phyloP scores from a whole-genome alignment of 2,113 vertebrate genomes.

The Ia io region DNA sequence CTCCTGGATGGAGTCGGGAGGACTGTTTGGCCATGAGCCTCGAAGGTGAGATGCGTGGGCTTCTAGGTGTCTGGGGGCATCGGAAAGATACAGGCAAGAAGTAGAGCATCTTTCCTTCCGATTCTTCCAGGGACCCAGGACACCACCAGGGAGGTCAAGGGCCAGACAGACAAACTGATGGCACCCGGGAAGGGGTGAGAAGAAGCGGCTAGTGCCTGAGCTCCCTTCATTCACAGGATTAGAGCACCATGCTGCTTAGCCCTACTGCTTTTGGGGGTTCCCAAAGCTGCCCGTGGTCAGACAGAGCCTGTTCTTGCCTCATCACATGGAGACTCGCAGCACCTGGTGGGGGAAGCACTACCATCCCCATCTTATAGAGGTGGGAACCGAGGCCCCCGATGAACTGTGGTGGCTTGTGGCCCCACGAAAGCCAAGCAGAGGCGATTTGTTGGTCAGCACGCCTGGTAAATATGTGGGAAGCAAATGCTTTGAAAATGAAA shows the following conservation, averaged over 20 bases:
- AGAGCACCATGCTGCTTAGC: not conserved
- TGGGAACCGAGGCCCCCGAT: not conserved
- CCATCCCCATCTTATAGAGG: not conserved
- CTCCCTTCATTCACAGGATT: not conserved
- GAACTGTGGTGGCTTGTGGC: not conserved
- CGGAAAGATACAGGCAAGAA: not conserved
- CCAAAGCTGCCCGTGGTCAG: not conserved
- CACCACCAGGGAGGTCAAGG: not conserved
- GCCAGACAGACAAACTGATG: not conserved
- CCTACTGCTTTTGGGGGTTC: not conserved
- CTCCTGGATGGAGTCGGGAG: not conserved
- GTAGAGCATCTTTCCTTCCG: not conserved
- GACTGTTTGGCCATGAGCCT: not conserved
- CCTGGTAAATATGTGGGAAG: not conserved
- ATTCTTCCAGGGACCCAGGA: not conserved
- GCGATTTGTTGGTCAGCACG: not conserved
- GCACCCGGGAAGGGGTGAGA: not conserved
- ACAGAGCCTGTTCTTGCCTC: not conserved
- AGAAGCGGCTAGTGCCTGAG: not conserved
- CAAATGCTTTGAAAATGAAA: not conserved
- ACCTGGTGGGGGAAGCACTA: not conserved
- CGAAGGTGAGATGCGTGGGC: not conserved
- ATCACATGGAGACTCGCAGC: not conserved
- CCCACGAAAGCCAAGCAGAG: not conserved
- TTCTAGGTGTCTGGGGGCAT: not conserved